These are phyloP conservation scores for Chymomyza caudatula DNA, from an alignment of 2,888 invertebrate species.

Conservation along the genomic window DNA sequence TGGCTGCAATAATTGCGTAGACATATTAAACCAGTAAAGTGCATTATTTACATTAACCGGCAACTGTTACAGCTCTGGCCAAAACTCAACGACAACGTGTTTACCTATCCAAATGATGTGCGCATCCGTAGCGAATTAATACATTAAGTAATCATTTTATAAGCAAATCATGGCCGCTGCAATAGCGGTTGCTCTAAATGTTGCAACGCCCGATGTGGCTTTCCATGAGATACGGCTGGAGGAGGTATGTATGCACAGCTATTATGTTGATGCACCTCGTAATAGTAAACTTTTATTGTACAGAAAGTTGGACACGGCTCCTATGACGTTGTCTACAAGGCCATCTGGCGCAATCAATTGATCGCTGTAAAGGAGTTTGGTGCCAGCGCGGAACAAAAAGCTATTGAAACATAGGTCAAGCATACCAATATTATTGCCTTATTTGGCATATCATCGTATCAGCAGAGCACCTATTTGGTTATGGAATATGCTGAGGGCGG, in stretches of 20 bases:
- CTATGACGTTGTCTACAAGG: conserved; percentile 95
- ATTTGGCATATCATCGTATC: conserved; percentile 91
- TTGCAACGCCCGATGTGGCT: conserved; percentile 32
- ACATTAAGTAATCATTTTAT: too few species aligned
- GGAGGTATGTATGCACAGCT: too few species aligned
- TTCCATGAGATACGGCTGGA: conserved; percentile 44
- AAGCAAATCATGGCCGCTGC: too few species aligned
- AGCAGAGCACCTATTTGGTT: conserved; percentile 89
- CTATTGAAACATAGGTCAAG: conserved; percentile 91
- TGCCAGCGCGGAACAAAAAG: conserved; percentile 91
- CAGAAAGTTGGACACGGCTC: conserved; percentile 95
- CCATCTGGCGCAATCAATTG: conserved; percentile 88
- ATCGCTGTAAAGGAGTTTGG: conserved; percentile 97
- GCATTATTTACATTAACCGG: too few species aligned
- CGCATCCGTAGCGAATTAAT: too few species aligned
- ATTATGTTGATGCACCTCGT: neutral
- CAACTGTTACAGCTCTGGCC: too few species aligned
- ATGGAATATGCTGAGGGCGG: conserved; percentile 99
- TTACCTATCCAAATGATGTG: too few species aligned
- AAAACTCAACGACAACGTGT: too few species aligned
- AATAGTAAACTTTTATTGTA: conserved; percentile 38
- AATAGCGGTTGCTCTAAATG: too few species aligned
- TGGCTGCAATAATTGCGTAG: too few species aligned
- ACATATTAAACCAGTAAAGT: too few species aligned
- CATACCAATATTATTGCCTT: conserved; percentile 96